Evolutionary conservation across 2,888 invertebrate genomes (phyloP), one percentile per base, ranked within the genome.

Genomic region (Hololepta plana): DNA sequence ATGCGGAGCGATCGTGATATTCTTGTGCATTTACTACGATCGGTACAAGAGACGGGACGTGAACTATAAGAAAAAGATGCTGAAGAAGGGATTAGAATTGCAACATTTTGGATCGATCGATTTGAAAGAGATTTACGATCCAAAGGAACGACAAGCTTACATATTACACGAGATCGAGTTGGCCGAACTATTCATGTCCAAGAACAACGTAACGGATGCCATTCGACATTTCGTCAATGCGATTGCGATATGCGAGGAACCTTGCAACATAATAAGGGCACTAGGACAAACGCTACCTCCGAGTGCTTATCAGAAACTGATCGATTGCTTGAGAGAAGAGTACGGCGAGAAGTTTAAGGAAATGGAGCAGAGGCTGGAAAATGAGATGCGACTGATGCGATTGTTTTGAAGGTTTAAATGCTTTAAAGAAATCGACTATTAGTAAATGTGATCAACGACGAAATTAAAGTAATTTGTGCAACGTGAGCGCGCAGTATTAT

Each of bases 151-250:
- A 9, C 35, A 33, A 20, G 25, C 32, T 9, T 29, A 35, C 14
- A 41, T 42, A 20, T 29, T 42, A 20, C 34, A 35, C 20, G 42
- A 42, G 28, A 35, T 42, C 9, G 34, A 40, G 26, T 24, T 39
- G 2, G 42, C 40, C 4, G 42, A 42, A 29, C 29, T 32, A 9
- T 26, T 41, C 26, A 41, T 42, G 42, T 14, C 24, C 12, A 16
- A 30, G 12, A 28, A 37, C 20, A 31, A 38, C 20, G 20, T 35
- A 17, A 38, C 39, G 2, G 38, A 38, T 14, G 42, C 42, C 3
- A 33, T 39, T 9, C 17, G 36, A 8, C 42, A 42, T 32, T 42
- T 42, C 30, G 42, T 40, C 1, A 39, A 37, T 25, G 42, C 42
- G 4, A 40, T 42, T 23, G 29, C 36, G 8, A 32, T 37, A 4